Evolutionary conservation across 2,113 vertebrate genomes (phyloP).

Genomic region (Tenrec ecaudatus): DNA sequence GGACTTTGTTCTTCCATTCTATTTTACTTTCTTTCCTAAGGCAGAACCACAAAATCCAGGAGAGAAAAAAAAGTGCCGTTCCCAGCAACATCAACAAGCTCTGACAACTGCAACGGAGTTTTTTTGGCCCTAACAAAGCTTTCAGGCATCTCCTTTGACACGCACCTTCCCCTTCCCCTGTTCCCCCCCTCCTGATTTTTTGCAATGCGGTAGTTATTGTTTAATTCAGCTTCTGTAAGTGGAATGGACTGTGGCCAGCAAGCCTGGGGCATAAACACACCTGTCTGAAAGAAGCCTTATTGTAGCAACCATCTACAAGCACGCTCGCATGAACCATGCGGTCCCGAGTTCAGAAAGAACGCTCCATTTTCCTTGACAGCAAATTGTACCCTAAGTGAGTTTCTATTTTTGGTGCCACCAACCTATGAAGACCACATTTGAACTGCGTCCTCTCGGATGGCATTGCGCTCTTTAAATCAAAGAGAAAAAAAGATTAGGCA

Average conservation of each 20-base stretch:
- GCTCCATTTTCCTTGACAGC: conserved; percentile 87
- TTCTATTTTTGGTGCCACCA: conserved; percentile 87
- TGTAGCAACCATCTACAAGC: conserved; percentile 93
- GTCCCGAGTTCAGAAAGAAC: conserved; percentile 89
- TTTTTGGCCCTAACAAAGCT: conserved; percentile 97
- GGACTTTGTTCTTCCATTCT: conserved; percentile 98
- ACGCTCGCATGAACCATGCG: conserved; percentile 91
- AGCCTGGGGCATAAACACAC: conserved; percentile 99
- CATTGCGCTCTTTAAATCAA: conserved; percentile 86
- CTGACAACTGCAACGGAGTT: conserved; percentile 98
- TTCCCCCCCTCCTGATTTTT: conserved; percentile 84
- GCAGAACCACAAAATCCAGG: conserved; percentile 95
- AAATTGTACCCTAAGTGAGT: conserved; percentile 91
- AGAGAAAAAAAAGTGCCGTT: conserved; percentile 88
- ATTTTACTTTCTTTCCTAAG: conserved; percentile 98
- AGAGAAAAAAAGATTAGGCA: conserved; percentile 80
- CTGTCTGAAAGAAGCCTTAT: conserved; percentile 98
- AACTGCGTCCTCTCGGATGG: conserved; percentile 84
- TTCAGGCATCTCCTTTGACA: conserved; percentile 97
- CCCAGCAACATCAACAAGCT: conserved; percentile 98
- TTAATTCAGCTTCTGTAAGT: conserved; percentile 98
- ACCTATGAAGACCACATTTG: conserved; percentile 86
- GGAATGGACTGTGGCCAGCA: conserved; percentile 97
- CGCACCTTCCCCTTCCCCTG: conserved; percentile 87
- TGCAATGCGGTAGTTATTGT: conserved; percentile 98